These are phyloP conservation scores for Calameuta idolon DNA, from an alignment of 2,888 invertebrate genomes.

Conservation along the genomic window DNA sequence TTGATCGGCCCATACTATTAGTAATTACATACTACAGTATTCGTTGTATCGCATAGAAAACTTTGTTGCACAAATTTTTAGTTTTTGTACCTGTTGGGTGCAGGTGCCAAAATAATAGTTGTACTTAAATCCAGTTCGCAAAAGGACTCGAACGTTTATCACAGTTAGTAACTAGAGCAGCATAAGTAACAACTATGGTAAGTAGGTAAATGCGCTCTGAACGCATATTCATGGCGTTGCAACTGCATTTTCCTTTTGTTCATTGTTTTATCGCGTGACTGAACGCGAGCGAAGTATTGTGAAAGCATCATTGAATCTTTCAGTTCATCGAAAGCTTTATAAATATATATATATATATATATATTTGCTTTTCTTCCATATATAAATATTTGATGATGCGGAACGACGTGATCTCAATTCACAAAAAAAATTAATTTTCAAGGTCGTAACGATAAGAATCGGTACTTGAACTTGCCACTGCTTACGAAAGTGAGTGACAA, in stretches of 20 bases:
- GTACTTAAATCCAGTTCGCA: neutral
- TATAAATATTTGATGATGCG: neutral
- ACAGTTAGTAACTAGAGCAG: neutral
- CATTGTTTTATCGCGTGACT: neutral
- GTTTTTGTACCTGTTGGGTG: neutral
- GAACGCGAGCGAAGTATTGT: conserved; percentile 9
- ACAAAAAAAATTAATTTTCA: neutral
- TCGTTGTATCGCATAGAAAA: neutral
- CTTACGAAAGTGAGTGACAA: neutral
- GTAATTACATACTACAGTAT: too few relatives aligned
- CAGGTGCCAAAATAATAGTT: neutral
- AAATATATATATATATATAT: neutral
- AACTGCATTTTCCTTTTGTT: neutral
- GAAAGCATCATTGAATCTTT: conserved; percentile 6
- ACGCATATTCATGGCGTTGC: neutral
- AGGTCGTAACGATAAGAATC: neutral
- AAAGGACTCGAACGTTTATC: neutral
- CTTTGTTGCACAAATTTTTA: neutral
- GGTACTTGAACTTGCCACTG: neutral
- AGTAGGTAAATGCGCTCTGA: neutral
- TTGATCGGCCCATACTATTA: neutral
- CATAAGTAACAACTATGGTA: neutral
- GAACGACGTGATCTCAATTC: neutral
- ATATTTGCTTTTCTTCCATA: neutral
- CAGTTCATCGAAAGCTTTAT: neutral